These are phyloP conservation scores for Buceros bicornis DNA, from an alignment of 2,797 vertebrate genomes.

Conservation along the genomic window DNA sequence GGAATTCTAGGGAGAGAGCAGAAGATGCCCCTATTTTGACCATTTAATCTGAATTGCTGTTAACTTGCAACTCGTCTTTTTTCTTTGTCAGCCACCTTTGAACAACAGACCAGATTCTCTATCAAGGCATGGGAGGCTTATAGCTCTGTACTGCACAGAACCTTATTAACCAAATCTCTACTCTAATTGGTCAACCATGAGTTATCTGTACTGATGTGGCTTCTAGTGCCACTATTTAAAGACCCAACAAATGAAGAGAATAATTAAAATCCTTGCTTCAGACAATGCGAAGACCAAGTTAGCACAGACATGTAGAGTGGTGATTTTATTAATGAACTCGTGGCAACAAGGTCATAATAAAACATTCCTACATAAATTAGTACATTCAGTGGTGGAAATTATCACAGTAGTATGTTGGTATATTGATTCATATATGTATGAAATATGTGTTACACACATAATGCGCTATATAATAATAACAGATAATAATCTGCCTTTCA, in stretches of 20 bases:
- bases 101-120: neutral
- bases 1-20: conserved; percentile 6
- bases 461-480: neutral
- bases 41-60: conserved; percentile 22
- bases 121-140: neutral
- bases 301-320: too few relatives aligned
- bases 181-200: neutral
- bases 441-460: neutral
- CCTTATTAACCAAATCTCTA: neutral
- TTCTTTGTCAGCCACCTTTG: neutral
- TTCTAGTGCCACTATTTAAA: neutral
- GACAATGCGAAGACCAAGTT: neutral
- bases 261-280: neutral
- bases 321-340: neutral
- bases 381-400: neutral
- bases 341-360: neutral
- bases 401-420: neutral
- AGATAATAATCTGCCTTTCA: neutral
- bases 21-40: conserved; percentile 40
- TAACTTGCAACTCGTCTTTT: neutral
- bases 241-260: neutral
- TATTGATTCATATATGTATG: neutral
- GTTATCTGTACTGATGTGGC: neutral
- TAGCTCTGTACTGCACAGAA: neutral
- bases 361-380: neutral